These are phyloP conservation scores for Homarus americanus DNA, from an alignment of 1,140 invertebrate genomes.

Conservation along the genomic window DNA sequence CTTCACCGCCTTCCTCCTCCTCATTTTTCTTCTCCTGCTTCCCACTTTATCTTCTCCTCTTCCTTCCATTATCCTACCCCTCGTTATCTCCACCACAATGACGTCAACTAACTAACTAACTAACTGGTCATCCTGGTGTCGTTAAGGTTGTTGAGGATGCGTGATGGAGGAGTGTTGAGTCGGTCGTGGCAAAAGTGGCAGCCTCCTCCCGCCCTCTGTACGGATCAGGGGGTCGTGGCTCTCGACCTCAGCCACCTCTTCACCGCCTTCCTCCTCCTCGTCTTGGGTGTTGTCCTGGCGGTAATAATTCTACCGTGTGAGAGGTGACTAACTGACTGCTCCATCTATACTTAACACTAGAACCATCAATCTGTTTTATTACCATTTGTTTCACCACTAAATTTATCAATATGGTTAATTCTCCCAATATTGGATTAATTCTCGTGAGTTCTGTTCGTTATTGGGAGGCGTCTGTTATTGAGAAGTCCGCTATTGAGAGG, in stretches of 20 bases:
- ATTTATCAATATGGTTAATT: too few species aligned
- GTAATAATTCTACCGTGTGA: slow-evolving; percentile 41
- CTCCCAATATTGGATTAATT: too few species aligned
- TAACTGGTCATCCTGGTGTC: too few species aligned
- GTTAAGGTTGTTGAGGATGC: slow-evolving; percentile 31
- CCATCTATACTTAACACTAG: background rate
- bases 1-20: slow-evolving; percentile 58
- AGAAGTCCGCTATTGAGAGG: too few species aligned
- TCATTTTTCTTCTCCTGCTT: too few species aligned
- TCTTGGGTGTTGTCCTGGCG: slow-evolving; percentile 15
- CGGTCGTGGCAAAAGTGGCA: slow-evolving; percentile 49
- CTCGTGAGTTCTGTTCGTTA: too few species aligned
- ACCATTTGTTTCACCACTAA: too few species aligned
- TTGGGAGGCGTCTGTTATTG: too few species aligned
- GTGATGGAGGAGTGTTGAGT: slow-evolving; percentile 47
- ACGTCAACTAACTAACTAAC: too few species aligned
- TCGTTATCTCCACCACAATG: too few species aligned
- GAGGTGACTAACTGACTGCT: slow-evolving; percentile 25
- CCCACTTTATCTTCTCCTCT: too few species aligned
- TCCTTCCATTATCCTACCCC: too few species aligned
- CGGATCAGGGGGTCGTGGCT: slow-evolving; percentile 17
- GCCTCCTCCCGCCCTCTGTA: slow-evolving; percentile 32
- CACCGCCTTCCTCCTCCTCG: slow-evolving; percentile 59
- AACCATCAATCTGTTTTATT: background rate
- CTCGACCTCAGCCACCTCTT: slow-evolving; percentile 40